Evolutionary conservation across 2,888 invertebrate genomes (phyloP).

Genomic region (Acleris sparsana): DNA sequence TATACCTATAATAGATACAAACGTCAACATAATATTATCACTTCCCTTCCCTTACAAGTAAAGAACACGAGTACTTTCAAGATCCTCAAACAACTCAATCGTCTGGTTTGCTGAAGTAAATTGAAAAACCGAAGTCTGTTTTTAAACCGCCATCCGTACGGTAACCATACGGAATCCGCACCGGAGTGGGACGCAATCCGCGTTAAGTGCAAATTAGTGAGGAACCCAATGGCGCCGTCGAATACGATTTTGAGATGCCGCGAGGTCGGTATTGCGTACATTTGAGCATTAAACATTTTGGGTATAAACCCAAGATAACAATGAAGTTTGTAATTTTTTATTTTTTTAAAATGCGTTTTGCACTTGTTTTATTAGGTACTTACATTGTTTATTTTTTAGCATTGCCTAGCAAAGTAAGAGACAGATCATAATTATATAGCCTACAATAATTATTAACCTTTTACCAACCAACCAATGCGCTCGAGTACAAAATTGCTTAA

Average conservation of each 20-base stretch:
- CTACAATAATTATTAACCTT: no score
- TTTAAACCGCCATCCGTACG: neutral
- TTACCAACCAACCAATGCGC: no score
- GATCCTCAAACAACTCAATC: neutral
- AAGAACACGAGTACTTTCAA: neutral
- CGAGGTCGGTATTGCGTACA: conserved; percentile 24
- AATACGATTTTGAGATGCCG: conserved; percentile 32
- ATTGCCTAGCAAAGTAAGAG: neutral
- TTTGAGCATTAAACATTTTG: no score
- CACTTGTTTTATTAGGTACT: neutral
- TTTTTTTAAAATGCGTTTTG: no score
- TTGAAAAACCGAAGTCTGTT: neutral
- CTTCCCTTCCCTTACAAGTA: neutral
- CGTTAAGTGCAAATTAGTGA: conserved; percentile 39
- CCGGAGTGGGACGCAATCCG: conserved; percentile 31
- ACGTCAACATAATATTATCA: no score
- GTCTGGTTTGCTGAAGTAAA: neutral
- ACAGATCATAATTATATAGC: no score
- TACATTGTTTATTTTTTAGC: neutral
- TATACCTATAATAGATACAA: no score
- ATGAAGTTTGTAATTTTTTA: no score
- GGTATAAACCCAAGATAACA: no score
- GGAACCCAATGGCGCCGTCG: conserved; percentile 19
- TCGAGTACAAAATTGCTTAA: no score
- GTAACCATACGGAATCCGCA: neutral